Base-by-base conservation (phyloP, 2,888 invertebrate species). In the Drosophila ezoana region DNA sequence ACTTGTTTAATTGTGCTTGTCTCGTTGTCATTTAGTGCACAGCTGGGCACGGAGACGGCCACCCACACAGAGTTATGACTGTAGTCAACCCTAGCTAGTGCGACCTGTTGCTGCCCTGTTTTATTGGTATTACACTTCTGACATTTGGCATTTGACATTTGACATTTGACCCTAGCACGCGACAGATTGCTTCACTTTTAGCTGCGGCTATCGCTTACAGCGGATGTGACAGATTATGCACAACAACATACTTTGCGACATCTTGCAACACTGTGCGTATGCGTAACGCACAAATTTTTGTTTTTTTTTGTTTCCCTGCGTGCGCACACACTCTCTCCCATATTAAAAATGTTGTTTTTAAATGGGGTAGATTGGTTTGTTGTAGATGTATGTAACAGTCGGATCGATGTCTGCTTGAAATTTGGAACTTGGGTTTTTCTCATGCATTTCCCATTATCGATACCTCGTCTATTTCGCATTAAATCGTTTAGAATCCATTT, bases 1-100 rank as follows among this genome's bases (percentile, higher is more conserved):
- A 59, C 74, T 65, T 75, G 73, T 76, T 86, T 86, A 83, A 86
- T 83, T 83, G 86, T 86, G 81, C 86, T 86, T 86, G 83, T 86
- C 81, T 72, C 68, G 69, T 41, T 73, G 86, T 62, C 83, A 69
- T 82, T 86, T 73, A 58, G 61, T 58, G 60, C 49, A 58, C 57
- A 53, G 41, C 41, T 35, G 11, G 38, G 20, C 14, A n/a, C 18
- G 11, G 11, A 9, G 14, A 37, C 23, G 54, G 40, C 37, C 28
- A 20, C 40, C 35, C 37, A 47, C 54, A 28, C 44, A 40, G 35
- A 59, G 40, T 48, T 28, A 41, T 48, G 35, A 28, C 41, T 28
- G 47, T 37, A 43, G 11, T 20, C 18, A 35, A 35, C 20, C 10
- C 9, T 11, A 33, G 9, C 16, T 35, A 16, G 37, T 38, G 14